Conservation (phyloP, 1,140 invertebrate genomes). For the Lepidurus couesii region DNA sequence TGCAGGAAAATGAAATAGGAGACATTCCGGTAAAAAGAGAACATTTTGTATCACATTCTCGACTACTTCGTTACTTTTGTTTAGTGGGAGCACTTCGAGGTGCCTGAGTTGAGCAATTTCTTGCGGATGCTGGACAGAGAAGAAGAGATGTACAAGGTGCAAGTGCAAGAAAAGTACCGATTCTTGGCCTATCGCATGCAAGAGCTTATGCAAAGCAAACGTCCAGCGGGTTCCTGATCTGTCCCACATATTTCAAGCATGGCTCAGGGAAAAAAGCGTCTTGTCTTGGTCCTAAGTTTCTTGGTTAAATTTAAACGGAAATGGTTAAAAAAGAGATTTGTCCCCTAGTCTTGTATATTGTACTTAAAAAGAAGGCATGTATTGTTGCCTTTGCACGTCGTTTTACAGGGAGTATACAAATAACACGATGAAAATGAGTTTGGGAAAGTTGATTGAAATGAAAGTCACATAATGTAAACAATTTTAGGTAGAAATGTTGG, state of each 20-base stretch:
- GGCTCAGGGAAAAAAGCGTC: constrained; percentile 12
- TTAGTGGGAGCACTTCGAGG: constrained; percentile 57
- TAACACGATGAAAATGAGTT: constrained; percentile 24
- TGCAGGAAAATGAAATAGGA: constrained; percentile 58
- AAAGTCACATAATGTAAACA: constrained; percentile 12
- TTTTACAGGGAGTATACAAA: constrained; percentile 16
- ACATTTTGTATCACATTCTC: not conserved
- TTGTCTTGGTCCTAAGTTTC: not conserved
- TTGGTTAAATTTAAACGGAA: not conserved
- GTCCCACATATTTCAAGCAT: not conserved
- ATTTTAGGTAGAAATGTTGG: not conserved
- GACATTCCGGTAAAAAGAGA: constrained; percentile 51
- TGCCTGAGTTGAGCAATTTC: constrained; percentile 57
- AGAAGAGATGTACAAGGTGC: constrained; percentile 52
- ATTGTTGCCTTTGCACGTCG: constrained; percentile 18
- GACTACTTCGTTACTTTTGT: constrained; percentile 36
- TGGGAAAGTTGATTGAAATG: not conserved
- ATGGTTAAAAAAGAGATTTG: not conserved
- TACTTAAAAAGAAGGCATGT: constrained; percentile 22
- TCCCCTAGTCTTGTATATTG: constrained; percentile 4
- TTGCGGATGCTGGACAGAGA: constrained; percentile 53
- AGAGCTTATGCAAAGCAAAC: constrained; percentile 30
- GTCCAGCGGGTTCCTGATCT: constrained; percentile 16
- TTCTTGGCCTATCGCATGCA: constrained; percentile 27
- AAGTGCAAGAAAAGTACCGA: constrained; percentile 52